Conservation (phyloP, 2,113 vertebrate genomes). For the Peromyscus californicus region DNA sequence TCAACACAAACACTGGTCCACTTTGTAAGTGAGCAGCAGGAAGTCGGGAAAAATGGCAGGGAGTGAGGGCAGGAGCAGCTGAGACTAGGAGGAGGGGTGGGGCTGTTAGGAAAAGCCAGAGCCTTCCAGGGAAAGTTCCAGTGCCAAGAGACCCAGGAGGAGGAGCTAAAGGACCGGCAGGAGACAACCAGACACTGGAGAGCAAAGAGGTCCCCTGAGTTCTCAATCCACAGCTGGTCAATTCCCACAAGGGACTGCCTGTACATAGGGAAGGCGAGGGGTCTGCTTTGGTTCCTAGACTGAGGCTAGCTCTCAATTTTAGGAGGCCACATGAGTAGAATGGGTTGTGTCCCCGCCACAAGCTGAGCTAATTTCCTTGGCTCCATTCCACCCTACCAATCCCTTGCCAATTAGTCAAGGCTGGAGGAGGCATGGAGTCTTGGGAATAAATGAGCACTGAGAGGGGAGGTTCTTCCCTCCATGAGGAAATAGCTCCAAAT, state of each 20-base stretch:
- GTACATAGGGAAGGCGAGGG: neutral
- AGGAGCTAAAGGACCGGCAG: constrained; percentile 23
- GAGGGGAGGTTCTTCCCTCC: neutral
- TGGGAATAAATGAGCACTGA: constrained; percentile 39
- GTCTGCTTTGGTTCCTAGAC: neutral
- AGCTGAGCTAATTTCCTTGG: constrained; percentile 73
- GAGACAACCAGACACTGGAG: neutral
- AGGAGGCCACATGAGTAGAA: neutral
- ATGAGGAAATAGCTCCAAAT: neutral
- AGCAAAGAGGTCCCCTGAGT: neutral
- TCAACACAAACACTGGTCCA: neutral
- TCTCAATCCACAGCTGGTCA: neutral
- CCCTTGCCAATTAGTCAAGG: constrained; percentile 27
- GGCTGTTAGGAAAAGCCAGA: constrained; percentile 34
- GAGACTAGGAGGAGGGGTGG: constrained; percentile 40
- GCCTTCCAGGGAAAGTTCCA: constrained; percentile 38
- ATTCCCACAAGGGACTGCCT: neutral
- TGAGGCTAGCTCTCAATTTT: neutral
- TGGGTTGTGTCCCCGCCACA: constrained; percentile 38
- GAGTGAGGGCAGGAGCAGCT: neutral
- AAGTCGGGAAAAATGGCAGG: neutral
- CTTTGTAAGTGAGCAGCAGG: neutral
- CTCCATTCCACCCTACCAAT: constrained; percentile 31
- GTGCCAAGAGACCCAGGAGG: constrained; percentile 61
- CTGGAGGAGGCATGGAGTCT: neutral